Percentiles rank a stretch among this genome's conserved stretches.
phyloP scores from a whole-genome alignment of 2,888 invertebrate species.

The Aspidiotus destructor region DNA sequence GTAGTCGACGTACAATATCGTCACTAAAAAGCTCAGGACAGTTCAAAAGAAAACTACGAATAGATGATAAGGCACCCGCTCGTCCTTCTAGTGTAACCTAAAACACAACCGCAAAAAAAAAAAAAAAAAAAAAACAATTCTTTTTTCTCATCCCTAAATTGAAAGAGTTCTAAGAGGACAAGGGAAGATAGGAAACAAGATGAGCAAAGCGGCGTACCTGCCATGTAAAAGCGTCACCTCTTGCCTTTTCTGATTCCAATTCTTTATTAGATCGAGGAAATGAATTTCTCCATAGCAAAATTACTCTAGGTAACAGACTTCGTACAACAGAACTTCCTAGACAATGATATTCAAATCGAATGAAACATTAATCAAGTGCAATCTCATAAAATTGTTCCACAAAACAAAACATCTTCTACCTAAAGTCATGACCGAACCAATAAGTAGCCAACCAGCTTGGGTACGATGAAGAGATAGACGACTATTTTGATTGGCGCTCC shows the following conservation, averaged over 20 bases:
- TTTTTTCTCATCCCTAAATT: no score
- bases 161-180: no score
- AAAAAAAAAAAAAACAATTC: no score
- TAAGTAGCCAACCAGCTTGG: constrained; percentile 94
- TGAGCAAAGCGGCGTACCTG: no score
- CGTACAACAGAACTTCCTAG: constrained; percentile 82
- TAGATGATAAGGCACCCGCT: constrained; percentile 89
- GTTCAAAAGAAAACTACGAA: constrained; percentile 84
- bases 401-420: constrained; percentile 48
- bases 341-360: constrained; percentile 29
- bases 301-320: constrained; percentile 82
- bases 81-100: constrained; percentile 88
- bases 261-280: constrained; percentile 95
- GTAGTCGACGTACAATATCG: constrained; percentile 77
- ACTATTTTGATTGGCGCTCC: constrained; percentile 95
- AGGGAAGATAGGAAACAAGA: no score
- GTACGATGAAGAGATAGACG: constrained; percentile 87
- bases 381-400: not conserved
- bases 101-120: constrained; percentile 28
- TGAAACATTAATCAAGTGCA: not conserved
- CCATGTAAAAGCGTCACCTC: constrained; percentile 99
- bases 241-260: constrained; percentile 88
- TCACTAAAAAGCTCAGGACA: constrained; percentile 85
- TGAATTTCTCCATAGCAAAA: constrained; percentile 92
- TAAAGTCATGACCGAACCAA: constrained; percentile 92